Evolutionary conservation across 2,888 invertebrate genomes (phyloP).

Genomic region (Pasiphila rectangulata): DNA sequence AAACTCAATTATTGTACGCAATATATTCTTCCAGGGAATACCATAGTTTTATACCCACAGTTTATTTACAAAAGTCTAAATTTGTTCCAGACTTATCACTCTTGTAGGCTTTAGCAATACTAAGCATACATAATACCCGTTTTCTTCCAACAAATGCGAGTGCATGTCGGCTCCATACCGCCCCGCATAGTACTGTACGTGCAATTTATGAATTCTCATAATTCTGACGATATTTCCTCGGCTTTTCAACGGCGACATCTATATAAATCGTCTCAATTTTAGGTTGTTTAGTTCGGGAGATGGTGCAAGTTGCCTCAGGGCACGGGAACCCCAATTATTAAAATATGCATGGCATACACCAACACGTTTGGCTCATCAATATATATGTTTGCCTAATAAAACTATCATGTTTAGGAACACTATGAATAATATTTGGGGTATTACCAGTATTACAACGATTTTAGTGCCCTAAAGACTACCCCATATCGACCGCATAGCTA

Average conservation of each 20-base stretch:
- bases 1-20: too few relatives aligned
- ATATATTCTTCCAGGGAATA: too few relatives aligned
- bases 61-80: neutral
- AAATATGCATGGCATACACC: too few relatives aligned
- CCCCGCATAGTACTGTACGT: slow-evolving; percentile 24
- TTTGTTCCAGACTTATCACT: slow-evolving; percentile 4
- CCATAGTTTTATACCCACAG: too few relatives aligned
- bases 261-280: slow-evolving; percentile 43
- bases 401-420: too few relatives aligned
- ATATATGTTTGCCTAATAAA: too few relatives aligned
- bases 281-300: slow-evolving; percentile 8
- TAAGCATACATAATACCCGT: slow-evolving; percentile 21
- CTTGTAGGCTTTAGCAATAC: neutral
- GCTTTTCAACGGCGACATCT: slow-evolving; percentile 41
- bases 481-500: too few relatives aligned
- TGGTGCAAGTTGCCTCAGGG: neutral
- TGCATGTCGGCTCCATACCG: slow-evolving; percentile 16
- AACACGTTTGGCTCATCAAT: too few relatives aligned
- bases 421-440: too few relatives aligned
- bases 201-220: slow-evolving; percentile 33
- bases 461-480: too few relatives aligned
- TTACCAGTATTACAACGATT: neutral
- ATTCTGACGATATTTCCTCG: slow-evolving; percentile 37
- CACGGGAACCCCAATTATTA: too few relatives aligned
- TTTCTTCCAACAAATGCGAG: slow-evolving; percentile 22